Evolutionary conservation across 2,113 vertebrate species (phyloP).

Genomic region (Aviceda subcristata): DNA sequence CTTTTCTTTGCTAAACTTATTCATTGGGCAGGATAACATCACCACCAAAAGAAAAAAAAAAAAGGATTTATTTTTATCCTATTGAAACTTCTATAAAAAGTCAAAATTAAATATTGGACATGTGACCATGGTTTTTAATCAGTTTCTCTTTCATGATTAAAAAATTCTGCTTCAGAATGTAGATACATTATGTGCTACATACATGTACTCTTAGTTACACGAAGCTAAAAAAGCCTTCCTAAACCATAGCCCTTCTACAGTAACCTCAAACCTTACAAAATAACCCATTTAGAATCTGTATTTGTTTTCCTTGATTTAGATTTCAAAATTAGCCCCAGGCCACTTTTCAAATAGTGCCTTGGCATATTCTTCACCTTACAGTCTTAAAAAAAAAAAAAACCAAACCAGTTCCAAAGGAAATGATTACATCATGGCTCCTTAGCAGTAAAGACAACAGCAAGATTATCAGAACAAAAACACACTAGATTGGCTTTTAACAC

Average conservation of each 20-base stretch:
- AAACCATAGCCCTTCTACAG: not conserved
- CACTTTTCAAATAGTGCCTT: not conserved
- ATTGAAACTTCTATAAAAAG: not conserved
- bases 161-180: not conserved
- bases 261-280: not conserved
- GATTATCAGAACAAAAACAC: not conserved
- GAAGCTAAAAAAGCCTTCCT: not conserved
- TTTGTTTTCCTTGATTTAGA: not conserved
- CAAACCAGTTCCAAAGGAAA: not conserved
- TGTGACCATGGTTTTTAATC: not conserved
- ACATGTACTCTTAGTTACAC: rapidly evolving
- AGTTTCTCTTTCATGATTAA: not conserved
- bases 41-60: not conserved
- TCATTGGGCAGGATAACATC: not conserved
- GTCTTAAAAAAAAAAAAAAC: not conserved
- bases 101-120: not conserved
- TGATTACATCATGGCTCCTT: not conserved
- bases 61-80: not conserved
- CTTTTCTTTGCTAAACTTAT: not conserved
- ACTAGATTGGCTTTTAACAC: not conserved
- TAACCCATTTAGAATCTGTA: not conserved
- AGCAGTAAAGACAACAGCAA: not conserved
- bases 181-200: not conserved
- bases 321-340: not conserved
- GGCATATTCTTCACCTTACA: not conserved